phyloP scores from a whole-genome alignment of 1,140 invertebrate species.

The Achroia grisella region DNA sequence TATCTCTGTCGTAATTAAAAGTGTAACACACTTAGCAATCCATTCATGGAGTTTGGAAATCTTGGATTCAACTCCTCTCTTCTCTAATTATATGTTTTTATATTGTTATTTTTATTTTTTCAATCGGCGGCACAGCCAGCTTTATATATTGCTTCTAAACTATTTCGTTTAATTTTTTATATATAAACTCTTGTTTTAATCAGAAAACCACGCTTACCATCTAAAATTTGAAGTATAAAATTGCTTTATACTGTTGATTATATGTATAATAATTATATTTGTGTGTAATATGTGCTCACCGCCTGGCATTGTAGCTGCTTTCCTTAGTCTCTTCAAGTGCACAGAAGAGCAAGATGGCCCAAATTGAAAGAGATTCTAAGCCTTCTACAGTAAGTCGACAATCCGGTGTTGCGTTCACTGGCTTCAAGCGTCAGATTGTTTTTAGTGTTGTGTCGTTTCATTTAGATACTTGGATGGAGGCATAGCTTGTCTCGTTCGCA shows the following conservation, averaged over 20 bases:
- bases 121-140: slow-evolving; percentile 2
- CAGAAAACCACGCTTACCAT: not conserved
- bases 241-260: slow-evolving; percentile 8
- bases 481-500: no score
- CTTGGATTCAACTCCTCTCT: no score
- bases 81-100: no score
- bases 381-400: slow-evolving; percentile 46
- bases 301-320: slow-evolving; percentile 48
- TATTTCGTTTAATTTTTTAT: not conserved
- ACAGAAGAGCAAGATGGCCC: slow-evolving; percentile 25
- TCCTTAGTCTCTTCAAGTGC: slow-evolving; percentile 48
- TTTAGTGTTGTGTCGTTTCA: not conserved
- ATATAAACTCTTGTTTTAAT: not conserved
- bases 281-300: slow-evolving; percentile 24
- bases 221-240: not conserved
- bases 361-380: slow-evolving; percentile 22
- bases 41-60: no score
- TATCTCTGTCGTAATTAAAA: no score
- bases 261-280: slow-evolving; percentile 19
- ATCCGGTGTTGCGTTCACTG: not conserved
- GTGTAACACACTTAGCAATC: no score
- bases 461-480: not conserved
- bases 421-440: slow-evolving; percentile 1
- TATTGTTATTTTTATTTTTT: no score
- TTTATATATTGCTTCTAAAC: not conserved